phyloP scores from a whole-genome alignment of 2,888 invertebrate genomes.

The Anorthoa munda region DNA sequence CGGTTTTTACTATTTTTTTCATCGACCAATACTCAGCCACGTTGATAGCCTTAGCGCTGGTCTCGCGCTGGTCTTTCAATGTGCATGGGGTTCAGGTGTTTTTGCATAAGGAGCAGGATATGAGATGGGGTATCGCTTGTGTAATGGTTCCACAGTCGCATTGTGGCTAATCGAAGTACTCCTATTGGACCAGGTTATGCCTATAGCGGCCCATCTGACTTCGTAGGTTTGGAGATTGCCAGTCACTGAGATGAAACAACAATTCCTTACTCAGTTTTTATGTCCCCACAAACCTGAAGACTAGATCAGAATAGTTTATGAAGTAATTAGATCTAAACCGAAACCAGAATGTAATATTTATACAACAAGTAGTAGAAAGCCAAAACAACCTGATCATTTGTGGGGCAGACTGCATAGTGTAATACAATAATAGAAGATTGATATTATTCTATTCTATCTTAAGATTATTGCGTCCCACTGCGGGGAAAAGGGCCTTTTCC shows the following conservation, averaged over 20 bases:
- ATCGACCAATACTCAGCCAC: too few relatives aligned
- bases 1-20: too few relatives aligned
- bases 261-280: background rate
- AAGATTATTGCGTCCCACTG: background rate
- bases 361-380: slow-evolving; percentile 18
- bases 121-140: too few relatives aligned
- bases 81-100: too few relatives aligned
- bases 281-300: slow-evolving; percentile 9
- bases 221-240: too few relatives aligned
- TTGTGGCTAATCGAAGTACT: too few relatives aligned
- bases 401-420: background rate
- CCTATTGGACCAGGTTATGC: too few relatives aligned
- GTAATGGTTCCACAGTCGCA: too few relatives aligned
- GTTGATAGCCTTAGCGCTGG: too few relatives aligned
- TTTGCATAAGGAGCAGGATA: too few relatives aligned
- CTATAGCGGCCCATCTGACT: too few relatives aligned
- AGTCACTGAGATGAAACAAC: background rate
- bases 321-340: slow-evolving; percentile 5
- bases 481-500: background rate
- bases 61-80: too few relatives aligned
- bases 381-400: slow-evolving; percentile 16
- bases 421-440: slow-evolving; percentile 1
- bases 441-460: slow-evolving; percentile 8
- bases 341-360: slow-evolving; percentile 27
- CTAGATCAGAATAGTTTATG: slow-evolving; percentile 14